These are phyloP conservation scores for Anas platyrhynchos DNA, from an alignment of 2,113 vertebrate species.

Conservation along the genomic window DNA sequence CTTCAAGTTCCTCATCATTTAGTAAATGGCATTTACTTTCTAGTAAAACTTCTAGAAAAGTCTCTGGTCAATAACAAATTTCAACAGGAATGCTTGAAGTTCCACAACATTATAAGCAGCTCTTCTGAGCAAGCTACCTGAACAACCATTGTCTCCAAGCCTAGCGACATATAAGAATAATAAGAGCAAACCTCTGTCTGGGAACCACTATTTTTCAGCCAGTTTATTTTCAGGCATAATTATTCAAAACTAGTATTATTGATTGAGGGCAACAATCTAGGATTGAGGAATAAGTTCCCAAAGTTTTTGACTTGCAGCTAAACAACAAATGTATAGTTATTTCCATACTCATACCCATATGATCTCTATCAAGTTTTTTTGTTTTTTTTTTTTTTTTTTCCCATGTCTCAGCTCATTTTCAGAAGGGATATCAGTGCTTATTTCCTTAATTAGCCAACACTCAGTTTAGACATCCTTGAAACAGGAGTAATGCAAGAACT, in stretches of 20 bases:
- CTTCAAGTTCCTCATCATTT: background rate
- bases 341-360: background rate
- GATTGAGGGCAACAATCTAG: background rate
- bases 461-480: background rate
- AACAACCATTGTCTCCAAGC: background rate
- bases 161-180: background rate
- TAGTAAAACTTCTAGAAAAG: background rate
- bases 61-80: background rate
- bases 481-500: background rate
- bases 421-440: background rate
- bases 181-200: background rate
- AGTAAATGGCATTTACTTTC: background rate
- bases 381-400: background rate
- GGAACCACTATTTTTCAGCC: background rate
- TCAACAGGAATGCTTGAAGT: background rate
- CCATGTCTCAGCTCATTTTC: background rate
- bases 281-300: background rate
- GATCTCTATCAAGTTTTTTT: background rate
- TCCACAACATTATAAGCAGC: accelerated
- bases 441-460: background rate
- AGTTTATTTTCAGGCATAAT: background rate
- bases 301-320: background rate
- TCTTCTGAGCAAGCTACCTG: background rate
- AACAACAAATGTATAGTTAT: background rate
- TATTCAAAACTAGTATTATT: background rate